Percentiles rank a stretch among this genome's conserved stretches.
Conservation (phyloP, 2,797 vertebrate genomes). For the Apogon hyalosoma region DNA sequence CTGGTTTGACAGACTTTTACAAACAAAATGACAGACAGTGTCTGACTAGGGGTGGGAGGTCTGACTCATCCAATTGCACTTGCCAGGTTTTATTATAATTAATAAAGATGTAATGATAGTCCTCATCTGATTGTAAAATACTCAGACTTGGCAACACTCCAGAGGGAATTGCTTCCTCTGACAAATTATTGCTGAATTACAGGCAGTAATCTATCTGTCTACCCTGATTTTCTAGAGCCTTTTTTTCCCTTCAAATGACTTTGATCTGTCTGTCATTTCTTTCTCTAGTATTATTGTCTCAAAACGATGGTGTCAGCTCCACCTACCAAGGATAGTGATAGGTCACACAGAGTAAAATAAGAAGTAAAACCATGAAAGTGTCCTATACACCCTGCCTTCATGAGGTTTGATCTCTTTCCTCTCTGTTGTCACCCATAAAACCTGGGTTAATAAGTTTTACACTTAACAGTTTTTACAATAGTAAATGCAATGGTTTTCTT, state of each 20-base stretch:
- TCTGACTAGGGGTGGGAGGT: conserved; percentile 51
- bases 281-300: conserved; percentile 22
- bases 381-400: neutral
- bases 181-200: conserved; percentile 72
- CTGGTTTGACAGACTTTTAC: conserved; percentile 31
- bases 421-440: conserved; percentile 37
- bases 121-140: conserved; percentile 56
- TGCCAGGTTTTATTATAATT: conserved; percentile 63
- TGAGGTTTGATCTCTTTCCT: conserved; percentile 34
- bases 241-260: conserved; percentile 11
- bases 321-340: conserved; percentile 13
- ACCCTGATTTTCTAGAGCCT: conserved; percentile 44
- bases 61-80: conserved; percentile 63
- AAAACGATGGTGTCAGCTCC: conserved; percentile 14
- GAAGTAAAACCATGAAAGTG: conserved; percentile 8
- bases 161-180: conserved; percentile 57
- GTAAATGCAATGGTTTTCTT: no score
- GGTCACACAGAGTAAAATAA: conserved; percentile 15
- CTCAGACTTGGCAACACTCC: conserved; percentile 54
- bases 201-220: conserved; percentile 63
- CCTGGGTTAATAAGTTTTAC: conserved; percentile 3
- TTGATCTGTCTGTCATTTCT: conserved; percentile 43
- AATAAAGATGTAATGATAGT: conserved; percentile 73
- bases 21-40: conserved; percentile 11
- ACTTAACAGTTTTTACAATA: neutral